Conservation (phyloP, 2,888 invertebrate species). For the Heteropelma amictum region DNA sequence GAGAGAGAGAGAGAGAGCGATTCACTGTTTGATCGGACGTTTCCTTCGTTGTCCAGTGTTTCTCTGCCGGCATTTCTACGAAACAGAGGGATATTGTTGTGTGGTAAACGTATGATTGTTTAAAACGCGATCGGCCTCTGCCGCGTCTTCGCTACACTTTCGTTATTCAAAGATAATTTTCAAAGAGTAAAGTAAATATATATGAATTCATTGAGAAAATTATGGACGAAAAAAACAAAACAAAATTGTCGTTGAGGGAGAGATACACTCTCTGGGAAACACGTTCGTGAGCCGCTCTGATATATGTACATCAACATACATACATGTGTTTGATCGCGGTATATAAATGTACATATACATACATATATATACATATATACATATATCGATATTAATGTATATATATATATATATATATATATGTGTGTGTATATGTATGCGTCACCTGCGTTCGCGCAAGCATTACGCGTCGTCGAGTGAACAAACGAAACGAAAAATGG, state of each 20-base stretch:
- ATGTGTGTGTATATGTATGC: too few species aligned
- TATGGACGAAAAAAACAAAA: slow-evolving; percentile 31
- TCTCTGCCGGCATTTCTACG: slow-evolving; percentile 37
- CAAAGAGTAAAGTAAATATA: slow-evolving; percentile 17
- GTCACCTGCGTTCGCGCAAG: slow-evolving; percentile 46
- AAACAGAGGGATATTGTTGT: slow-evolving; percentile 42
- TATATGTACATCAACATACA: slow-evolving; percentile 70
- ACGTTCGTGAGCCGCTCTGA: slow-evolving; percentile 71
- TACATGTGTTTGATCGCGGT: slow-evolving; percentile 53
- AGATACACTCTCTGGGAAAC: slow-evolving; percentile 61
- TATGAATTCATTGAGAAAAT: slow-evolving; percentile 5
- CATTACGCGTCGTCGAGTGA: slow-evolving; percentile 41
- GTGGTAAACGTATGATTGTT: slow-evolving; percentile 46
- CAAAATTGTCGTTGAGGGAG: slow-evolving; percentile 55
- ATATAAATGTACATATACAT: slow-evolving; percentile 42
- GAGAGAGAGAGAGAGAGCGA: too few species aligned
- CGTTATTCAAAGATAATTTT: slow-evolving; percentile 45
- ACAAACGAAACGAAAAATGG: slow-evolving; percentile 26
- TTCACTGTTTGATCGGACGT: background rate
- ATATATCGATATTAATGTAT: slow-evolving; percentile 40
- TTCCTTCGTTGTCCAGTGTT: slow-evolving; percentile 35
- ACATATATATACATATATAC: slow-evolving; percentile 64
- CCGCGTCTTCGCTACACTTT: slow-evolving; percentile 49
- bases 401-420: slow-evolving; percentile 41
- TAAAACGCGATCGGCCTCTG: slow-evolving; percentile 36